Conservation (phyloP, 2,797 vertebrate genomes). For the Coracias cyanogaster region DNA sequence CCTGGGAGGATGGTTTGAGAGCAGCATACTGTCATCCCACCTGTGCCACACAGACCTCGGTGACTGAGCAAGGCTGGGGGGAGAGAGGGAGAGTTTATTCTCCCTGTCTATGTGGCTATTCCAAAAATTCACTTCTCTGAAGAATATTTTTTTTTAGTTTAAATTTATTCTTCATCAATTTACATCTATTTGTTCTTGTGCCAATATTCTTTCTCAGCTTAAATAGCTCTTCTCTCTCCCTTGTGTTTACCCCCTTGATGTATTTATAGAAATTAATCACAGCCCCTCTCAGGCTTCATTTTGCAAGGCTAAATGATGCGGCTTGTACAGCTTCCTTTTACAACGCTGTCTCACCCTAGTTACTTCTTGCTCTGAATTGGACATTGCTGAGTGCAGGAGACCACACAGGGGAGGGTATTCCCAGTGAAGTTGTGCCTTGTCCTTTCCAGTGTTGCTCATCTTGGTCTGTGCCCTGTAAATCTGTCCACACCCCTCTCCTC, state of each 20-base stretch:
- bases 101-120: neutral
- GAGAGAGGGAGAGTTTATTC: neutral
- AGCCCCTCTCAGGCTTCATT: conserved; percentile 34
- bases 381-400: neutral
- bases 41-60: neutral
- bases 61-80: neutral
- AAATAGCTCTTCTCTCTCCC: conserved; percentile 54
- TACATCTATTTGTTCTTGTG: conserved; percentile 59
- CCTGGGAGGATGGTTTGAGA: neutral
- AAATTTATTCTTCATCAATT: conserved; percentile 40
- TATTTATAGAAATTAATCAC: conserved; percentile 64
- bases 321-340: neutral
- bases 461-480: neutral
- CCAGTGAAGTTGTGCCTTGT: accelerated
- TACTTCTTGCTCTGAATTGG: neutral
- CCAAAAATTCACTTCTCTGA: neutral
- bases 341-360: neutral
- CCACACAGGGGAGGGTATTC: accelerated
- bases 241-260: conserved; percentile 62
- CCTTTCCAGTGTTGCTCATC: neutral
- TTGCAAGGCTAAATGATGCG: neutral
- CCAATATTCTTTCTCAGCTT: conserved; percentile 44
- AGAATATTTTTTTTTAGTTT: neutral
- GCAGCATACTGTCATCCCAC: neutral
- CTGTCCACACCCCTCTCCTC: neutral